Evolutionary conservation across 2,888 invertebrate genomes (phyloP), one percentile per base, ranked within the genome.

Genomic region (Hemithea aestivaria): DNA sequence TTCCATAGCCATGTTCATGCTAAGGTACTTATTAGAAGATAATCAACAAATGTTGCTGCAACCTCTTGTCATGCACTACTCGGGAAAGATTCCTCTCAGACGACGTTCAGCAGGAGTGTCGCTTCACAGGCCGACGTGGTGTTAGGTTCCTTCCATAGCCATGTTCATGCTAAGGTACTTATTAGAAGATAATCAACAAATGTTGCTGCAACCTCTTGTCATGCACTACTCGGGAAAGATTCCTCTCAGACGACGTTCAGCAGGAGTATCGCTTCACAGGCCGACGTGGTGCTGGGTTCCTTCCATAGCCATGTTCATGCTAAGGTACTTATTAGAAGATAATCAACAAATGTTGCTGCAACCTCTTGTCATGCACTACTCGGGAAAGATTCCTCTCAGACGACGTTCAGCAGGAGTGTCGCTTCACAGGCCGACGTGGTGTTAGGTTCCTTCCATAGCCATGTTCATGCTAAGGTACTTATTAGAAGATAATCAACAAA

Each of bases 131-230:
- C 80, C 0, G 84, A 84, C 45, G 1, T 83, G 1, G 67, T 80
- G 27, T 64, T 85, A 0, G 84, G 73, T 0, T 56, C 73, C 0
- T 77, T 57, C 49, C 62, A 62, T 16, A 56, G 73, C 4, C 71
- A 77, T 34, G 62, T 75, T 1, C 42, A 66, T 1, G 58, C 73
- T 6, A 73, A 73, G 73, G 83, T 83, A 42, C 30, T 10, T 6
- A 21, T 16, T 8, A 25, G 0, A 25, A 16, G 6, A 16, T 8
- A n/a, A 20, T n/a, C 88, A 89, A 6, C 89, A 91, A 53, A 71
- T 89, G 30, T 72, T 92, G 7, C 78, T 92, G 23, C 90, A 93
- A 68, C 93, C 93, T 0, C 58, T 91, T 1, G 55, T 91, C 20
- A 73, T 91, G 70, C 81, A 90, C 32, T 82, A 88, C 70, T 68